Conservation (phyloP, 2,797 vertebrate species). For the Pampus argenteus region DNA sequence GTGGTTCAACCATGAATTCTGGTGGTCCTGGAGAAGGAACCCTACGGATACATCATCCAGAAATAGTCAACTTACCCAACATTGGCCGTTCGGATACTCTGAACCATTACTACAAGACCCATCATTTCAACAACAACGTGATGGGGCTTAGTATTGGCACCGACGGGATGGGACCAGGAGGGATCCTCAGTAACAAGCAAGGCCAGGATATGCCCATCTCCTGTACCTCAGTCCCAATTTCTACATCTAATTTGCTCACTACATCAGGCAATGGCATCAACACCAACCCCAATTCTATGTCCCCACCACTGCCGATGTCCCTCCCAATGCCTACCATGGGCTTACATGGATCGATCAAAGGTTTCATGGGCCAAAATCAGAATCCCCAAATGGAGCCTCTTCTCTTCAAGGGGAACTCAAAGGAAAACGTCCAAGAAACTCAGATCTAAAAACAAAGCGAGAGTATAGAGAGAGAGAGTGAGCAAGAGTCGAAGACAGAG, state of each 20-base stretch:
- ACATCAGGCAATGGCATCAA: conserved; percentile 80
- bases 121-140: conserved; percentile 91
- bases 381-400: conserved; percentile 92
- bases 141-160: conserved; percentile 82
- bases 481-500: conserved; percentile 71
- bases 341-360: conserved; percentile 87
- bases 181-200: conserved; percentile 83
- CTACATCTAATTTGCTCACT: conserved; percentile 78
- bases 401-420: conserved; percentile 94
- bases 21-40: conserved; percentile 80
- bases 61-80: conserved; percentile 90
- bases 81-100: conserved; percentile 91
- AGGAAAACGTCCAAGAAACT: conserved; percentile 98
- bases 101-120: conserved; percentile 94
- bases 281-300: conserved; percentile 78
- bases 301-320: conserved; percentile 85
- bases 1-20: conserved; percentile 83
- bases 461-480: conserved; percentile 69
- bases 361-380: conserved; percentile 87
- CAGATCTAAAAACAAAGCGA: conserved; percentile 87
- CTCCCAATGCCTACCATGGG: conserved; percentile 87
- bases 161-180: conserved; percentile 75
- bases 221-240: conserved; percentile 83
- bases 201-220: conserved; percentile 82
- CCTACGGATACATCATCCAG: conserved; percentile 83